Conservation (phyloP, 2,113 vertebrate species). For the Pelecanus crispus region DNA sequence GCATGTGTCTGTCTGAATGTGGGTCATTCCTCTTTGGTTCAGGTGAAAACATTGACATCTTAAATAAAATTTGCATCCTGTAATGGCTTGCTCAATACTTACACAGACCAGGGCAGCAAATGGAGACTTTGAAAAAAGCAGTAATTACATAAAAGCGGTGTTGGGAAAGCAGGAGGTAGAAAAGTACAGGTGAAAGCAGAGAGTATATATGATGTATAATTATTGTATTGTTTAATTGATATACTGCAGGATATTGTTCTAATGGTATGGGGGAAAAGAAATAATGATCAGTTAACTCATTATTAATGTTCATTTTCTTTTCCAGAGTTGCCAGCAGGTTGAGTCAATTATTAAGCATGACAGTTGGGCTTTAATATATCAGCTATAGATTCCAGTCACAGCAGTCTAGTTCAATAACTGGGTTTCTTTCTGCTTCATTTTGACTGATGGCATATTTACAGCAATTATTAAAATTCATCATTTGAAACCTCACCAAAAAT, state of each 20-base stretch:
- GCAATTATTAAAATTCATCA: conserved; percentile 63
- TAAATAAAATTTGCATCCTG: not conserved
- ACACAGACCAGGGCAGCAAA: not conserved
- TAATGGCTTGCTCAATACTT: not conserved
- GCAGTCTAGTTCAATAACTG: conserved; percentile 67
- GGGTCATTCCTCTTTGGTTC: not conserved
- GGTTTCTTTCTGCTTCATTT: conserved; percentile 58
- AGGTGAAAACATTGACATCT: not conserved
- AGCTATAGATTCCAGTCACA: conserved; percentile 64
- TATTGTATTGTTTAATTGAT: conserved; percentile 24
- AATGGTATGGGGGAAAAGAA: not conserved
- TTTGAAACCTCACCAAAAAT: conserved; percentile 26
- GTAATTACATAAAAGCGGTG: not conserved
- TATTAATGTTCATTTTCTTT: conserved; percentile 62
- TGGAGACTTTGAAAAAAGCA: not conserved
- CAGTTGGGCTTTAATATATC: conserved; percentile 54
- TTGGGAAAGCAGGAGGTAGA: not conserved
- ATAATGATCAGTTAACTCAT: conserved; percentile 49
- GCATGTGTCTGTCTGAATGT: not conserved
- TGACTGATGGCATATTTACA: conserved; percentile 60
- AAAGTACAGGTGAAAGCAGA: not conserved
- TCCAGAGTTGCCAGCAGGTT: conserved; percentile 13
- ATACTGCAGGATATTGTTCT: conserved; percentile 14
- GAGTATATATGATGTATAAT: not conserved
- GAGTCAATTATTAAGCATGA: conserved; percentile 64